Base-by-base conservation (phyloP, 1,140 invertebrate genomes). In the Dendrolimus punctatus region DNA sequence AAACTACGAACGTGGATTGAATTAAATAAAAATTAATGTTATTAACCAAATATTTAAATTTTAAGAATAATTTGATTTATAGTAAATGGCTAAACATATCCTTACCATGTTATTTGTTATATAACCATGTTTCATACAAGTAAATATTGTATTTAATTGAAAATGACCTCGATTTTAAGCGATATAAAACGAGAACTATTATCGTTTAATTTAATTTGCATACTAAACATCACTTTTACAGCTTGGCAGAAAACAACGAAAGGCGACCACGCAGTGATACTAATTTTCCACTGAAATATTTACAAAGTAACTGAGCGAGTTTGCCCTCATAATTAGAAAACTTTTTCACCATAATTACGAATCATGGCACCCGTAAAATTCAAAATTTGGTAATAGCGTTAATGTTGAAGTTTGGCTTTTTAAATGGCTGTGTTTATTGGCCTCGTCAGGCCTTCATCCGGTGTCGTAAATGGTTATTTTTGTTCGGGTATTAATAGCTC, bases 251-350 rank as follows among this genome's bases (percentile, higher is more conserved):
- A 49, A 40, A 40, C 36, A 49, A n/a, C 8, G 41, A 49, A 49
- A 39, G n/a, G 47, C 37, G 41, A 36, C 38, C 40, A 55, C 47
- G 8, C 49, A 7, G 47, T 43, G 48, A 51, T 45, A 54, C 48
- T 54, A 45, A 54, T 58, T 51, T 58, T 10, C 40, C 48, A 45
- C 54, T 58, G 50, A 58, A 54, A 54, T 50, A 58, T 58, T 58
- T 58, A 58, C 40, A 54, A 45, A 45, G 39, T 9, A 50, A 58
- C 57, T 58, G 49, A 51, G 57, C 48, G n/a, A n/a, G n/a, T 58
- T 54, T 44, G 46, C 51, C 41, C 51, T 9, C 10, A 44, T 58
- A 58, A 58, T 58, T 58, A 58, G 57, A 54, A 58, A 58, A 58
- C 47, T 58, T 58, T 58, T 58, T 54, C 39, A 51, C 36, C 52